Conservation (phyloP, 1,140 invertebrate species). For the Pseudomyrmex sp. region DNA sequence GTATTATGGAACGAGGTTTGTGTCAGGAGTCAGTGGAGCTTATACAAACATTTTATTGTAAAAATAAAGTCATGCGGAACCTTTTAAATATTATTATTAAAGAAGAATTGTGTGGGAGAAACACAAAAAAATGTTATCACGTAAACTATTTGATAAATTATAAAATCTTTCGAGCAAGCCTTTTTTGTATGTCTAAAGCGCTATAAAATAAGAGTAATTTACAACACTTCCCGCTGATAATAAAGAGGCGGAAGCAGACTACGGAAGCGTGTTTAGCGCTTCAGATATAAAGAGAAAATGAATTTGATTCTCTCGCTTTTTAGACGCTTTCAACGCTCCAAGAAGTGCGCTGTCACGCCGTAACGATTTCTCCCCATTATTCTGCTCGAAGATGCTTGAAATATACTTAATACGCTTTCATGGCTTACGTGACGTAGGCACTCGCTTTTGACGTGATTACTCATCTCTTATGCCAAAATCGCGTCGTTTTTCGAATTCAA, state of each 20-base stretch:
- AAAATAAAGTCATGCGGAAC: too few relatives aligned
- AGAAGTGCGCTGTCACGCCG: slow-evolving; percentile 22
- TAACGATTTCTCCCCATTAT: slow-evolving; percentile 46
- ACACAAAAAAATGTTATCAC: too few relatives aligned
- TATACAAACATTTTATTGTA: too few relatives aligned
- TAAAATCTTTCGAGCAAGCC: neutral
- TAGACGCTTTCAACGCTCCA: slow-evolving; percentile 20
- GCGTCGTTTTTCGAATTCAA: slow-evolving; percentile 5
- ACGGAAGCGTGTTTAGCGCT: slow-evolving; percentile 1
- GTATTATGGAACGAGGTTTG: neutral
- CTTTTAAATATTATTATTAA: too few relatives aligned
- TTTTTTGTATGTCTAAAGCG: neutral
- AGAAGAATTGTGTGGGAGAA: too few relatives aligned
- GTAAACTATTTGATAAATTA: too few relatives aligned
- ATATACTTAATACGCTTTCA: slow-evolving; percentile 33
- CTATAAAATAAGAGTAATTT: slow-evolving; percentile 1
- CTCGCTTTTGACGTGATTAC: slow-evolving; percentile 31
- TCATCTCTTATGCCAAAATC: neutral
- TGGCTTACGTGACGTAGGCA: neutral
- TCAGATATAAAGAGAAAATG: slow-evolving; percentile 6
- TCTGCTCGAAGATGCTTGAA: slow-evolving; percentile 24
- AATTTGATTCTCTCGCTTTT: slow-evolving; percentile 49
- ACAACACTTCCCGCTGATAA: slow-evolving; percentile 15
- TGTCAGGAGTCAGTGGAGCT: too few relatives aligned
- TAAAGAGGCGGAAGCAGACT: slow-evolving; percentile 5